Evolutionary conservation across 2,888 invertebrate species (phyloP).

Genomic region (Axea sp.): DNA sequence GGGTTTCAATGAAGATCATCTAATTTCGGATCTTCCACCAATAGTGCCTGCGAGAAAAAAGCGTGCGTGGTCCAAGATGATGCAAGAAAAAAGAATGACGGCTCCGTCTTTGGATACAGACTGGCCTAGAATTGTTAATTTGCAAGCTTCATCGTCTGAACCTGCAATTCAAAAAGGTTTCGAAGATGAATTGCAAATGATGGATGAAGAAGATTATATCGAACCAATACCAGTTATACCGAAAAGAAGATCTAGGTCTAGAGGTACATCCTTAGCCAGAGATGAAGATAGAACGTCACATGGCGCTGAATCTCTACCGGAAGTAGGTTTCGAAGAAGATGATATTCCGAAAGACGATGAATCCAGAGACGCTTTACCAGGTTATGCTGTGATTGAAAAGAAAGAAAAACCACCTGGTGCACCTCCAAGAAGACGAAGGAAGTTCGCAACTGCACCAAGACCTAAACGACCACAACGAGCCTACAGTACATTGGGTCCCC

Average conservation of each 20-base stretch:
- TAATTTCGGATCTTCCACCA: slow-evolving; percentile 62
- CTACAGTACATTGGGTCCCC: slow-evolving; percentile 83
- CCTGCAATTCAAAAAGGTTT: slow-evolving; percentile 57
- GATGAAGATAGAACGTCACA: slow-evolving; percentile 87
- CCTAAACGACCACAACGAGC: slow-evolving; percentile 83
- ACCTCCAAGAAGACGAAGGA: slow-evolving; percentile 81
- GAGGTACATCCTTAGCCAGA: slow-evolving; percentile 77
- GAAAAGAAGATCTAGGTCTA: slow-evolving; percentile 81
- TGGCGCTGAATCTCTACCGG: slow-evolving; percentile 84
- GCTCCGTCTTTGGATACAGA: slow-evolving; percentile 40
- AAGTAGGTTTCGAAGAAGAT: slow-evolving; percentile 78
- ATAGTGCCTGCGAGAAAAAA: slow-evolving; percentile 70
- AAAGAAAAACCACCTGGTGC: slow-evolving; percentile 83
- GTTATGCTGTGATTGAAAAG: slow-evolving; percentile 90
- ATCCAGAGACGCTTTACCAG: slow-evolving; percentile 79
- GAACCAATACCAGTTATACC: slow-evolving; percentile 83
- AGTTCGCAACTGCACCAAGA: slow-evolving; percentile 85
- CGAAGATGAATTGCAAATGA: slow-evolving; percentile 48
- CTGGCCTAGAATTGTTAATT: slow-evolving; percentile 52
- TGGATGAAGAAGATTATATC: slow-evolving; percentile 82
- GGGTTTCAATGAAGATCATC: slow-evolving; percentile 59
- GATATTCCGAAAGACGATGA: slow-evolving; percentile 78
- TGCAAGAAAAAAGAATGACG: slow-evolving; percentile 35
- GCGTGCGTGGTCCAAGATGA: slow-evolving; percentile 56
- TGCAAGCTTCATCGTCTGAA: slow-evolving; percentile 52